Evolutionary conservation across 2,797 vertebrate species (phyloP).

Genomic region (Amphiprion clarkii): DNA sequence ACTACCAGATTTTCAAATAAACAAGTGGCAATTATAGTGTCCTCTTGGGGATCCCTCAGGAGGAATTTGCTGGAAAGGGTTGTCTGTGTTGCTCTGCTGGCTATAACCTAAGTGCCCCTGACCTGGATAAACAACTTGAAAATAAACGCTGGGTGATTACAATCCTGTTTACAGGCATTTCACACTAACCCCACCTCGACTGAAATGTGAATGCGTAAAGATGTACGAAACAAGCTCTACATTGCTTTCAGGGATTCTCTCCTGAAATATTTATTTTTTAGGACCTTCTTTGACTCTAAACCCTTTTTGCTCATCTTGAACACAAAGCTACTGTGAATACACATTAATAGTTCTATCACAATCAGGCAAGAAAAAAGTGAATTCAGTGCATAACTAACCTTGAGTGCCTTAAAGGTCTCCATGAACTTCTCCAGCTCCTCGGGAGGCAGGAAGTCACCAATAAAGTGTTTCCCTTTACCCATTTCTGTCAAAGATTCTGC

Average conservation of each 20-base stretch:
- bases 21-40: conserved; percentile 25
- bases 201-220: neutral
- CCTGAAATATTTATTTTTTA: neutral
- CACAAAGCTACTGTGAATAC: neutral
- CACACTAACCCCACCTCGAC: conserved; percentile 4
- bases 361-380: neutral
- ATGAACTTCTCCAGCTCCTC: conserved; percentile 99
- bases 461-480: conserved; percentile 98
- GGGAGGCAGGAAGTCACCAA: conserved; percentile 96
- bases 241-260: too few species aligned
- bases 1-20: conserved; percentile 26
- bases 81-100: neutral
- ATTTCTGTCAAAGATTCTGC: conserved; percentile 98
- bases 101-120: conserved; percentile 12
- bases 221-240: too few species aligned
- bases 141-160: conserved; percentile 32
- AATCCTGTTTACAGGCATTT: conserved; percentile 48
- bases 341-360: neutral
- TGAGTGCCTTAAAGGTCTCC: conserved; percentile 98
- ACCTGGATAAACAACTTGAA: conserved; percentile 45
- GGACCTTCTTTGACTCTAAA: neutral
- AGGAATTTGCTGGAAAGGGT: conserved; percentile 20
- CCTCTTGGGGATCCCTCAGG: conserved; percentile 1
- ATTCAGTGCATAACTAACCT: conserved; percentile 82
- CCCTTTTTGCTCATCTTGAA: neutral